Evolutionary conservation across 2,797 vertebrate genomes (phyloP).

Genomic region (Anisognathus igniventris): DNA sequence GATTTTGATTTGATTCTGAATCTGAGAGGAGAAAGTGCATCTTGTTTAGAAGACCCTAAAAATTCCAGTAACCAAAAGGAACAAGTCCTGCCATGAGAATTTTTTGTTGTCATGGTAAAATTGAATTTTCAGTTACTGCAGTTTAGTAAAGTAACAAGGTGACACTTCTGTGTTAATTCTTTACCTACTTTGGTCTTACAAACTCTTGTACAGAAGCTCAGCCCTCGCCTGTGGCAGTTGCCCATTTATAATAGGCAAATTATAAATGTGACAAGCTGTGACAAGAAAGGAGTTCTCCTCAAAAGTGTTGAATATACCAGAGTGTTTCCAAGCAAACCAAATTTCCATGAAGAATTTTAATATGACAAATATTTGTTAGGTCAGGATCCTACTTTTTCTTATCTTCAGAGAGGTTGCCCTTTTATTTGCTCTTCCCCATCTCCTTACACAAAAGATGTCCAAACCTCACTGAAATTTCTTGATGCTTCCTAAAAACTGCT

Average conservation of each 20-base stretch:
- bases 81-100: neutral
- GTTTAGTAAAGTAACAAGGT: neutral
- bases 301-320: no score
- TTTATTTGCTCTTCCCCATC: neutral
- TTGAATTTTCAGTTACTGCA: neutral
- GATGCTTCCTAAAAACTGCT: neutral
- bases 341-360: no score
- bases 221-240: neutral
- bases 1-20: neutral
- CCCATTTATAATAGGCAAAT: neutral
- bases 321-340: no score
- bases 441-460: neutral
- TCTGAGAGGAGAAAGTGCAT: neutral
- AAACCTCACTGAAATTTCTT: neutral
- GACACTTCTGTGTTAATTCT: neutral
- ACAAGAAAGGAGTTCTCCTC: no score
- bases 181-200: neutral
- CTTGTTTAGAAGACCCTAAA: neutral
- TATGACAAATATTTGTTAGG: neutral
- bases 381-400: neutral
- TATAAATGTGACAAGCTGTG: no score
- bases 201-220: neutral
- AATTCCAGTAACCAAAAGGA: neutral
- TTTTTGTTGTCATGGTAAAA: neutral
- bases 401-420: neutral